Base-by-base conservation (phyloP, 92 coral and sea anemone genomes). In the Galaxea fascicularis region DNA sequence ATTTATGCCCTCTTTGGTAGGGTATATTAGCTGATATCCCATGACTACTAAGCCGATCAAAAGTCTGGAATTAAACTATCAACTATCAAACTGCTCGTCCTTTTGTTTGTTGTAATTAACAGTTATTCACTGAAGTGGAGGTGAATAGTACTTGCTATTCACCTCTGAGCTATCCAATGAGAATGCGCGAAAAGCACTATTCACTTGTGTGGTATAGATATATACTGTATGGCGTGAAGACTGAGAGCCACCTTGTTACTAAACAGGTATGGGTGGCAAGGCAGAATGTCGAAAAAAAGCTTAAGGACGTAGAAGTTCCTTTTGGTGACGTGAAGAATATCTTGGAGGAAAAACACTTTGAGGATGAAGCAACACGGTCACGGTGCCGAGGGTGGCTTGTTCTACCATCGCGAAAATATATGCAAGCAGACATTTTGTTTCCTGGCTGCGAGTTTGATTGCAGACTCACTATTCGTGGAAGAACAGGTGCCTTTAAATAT, bases 391-490 rank as follows among this genome's bases (percentile, higher is more conserved):
- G 62, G 17, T 74, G 79, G 79, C 58, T 74, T 11, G 60, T 49
- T 18, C 16, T 45, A 17, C 79, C 58, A 52, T 74, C 79, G 0
- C 31, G 41, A 26, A 74, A 24, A 22, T 49, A 54, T 13, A 30
- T 74, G 59, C 60, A 41, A 15, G 79, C 79, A 74, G 79, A 74
- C 41, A 74, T 74, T 17, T 18, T 54, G n/a, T 74, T 45, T 27
- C 79, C 79, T 27, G 79, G 62, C 28, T 74, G 59, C 54, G 65
- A 45, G 22, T 45, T 74, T 27, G 79, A 74, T 28, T 74, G 79
- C 20, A 22, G 79, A 49, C 41, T 74, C 14, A 45, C 58, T 8
- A 25, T 74, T 21, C 74, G 74, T n/a, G 74, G 51, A 15, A 21
- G 35, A 74, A 20, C 79, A 74, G 65, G 79, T 74, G n/a, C n/a